Conservation (phyloP, 1,140 invertebrate genomes). For the Linepithema humile region DNA sequence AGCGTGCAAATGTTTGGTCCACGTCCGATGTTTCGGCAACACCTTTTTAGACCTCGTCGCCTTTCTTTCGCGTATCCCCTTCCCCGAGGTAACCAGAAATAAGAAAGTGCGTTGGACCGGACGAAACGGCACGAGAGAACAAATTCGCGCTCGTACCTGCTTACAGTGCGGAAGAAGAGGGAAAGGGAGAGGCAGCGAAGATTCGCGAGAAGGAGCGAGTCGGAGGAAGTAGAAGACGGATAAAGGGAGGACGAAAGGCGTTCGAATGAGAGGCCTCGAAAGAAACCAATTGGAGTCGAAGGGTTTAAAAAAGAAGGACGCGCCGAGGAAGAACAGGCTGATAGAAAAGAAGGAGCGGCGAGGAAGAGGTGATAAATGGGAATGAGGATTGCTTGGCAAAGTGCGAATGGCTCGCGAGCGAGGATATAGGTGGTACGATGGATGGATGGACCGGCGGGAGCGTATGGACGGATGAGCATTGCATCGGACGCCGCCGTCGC, state of each 20-base stretch:
- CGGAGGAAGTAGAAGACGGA: constrained; percentile 29
- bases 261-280: constrained; percentile 59
- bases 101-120: constrained; percentile 59
- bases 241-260: constrained; percentile 1
- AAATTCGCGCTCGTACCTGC: constrained; percentile 44
- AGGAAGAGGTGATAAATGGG: constrained; percentile 81
- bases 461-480: constrained; percentile 65
- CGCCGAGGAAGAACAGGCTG: constrained; percentile 54
- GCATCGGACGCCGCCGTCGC: constrained; percentile 51
- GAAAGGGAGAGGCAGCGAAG: constrained; percentile 13
- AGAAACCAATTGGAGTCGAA: constrained; percentile 77
- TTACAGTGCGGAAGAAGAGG: not conserved
- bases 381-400: constrained; percentile 81
- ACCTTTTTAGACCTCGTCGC: constrained; percentile 36
- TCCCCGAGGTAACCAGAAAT: constrained; percentile 56
- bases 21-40: constrained; percentile 50
- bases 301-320: constrained; percentile 65
- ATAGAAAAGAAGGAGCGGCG: constrained; percentile 71
- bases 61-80: constrained; percentile 24
- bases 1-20: constrained; percentile 59
- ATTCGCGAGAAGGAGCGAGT: not conserved
- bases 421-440: constrained; percentile 67
- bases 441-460: constrained; percentile 59
- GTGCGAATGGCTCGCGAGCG: constrained; percentile 76
- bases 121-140: constrained; percentile 37